Conservation (phyloP, 2,888 invertebrate genomes). For the Taphrorychus bicolor region DNA sequence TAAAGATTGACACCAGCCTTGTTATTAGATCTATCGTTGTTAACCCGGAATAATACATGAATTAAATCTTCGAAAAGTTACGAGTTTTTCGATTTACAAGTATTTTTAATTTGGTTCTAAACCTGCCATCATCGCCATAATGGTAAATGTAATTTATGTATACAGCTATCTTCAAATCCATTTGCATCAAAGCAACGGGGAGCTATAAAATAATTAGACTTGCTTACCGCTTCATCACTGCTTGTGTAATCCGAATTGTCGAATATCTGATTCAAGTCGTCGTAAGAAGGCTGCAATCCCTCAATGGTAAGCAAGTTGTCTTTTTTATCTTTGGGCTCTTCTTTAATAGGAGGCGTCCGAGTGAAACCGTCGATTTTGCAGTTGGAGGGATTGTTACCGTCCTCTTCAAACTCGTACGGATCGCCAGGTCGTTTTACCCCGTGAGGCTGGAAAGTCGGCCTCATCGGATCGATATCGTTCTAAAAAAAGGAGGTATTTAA, state of each 20-base stretch:
- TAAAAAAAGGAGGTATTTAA: no score
- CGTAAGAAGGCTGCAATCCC: constrained; percentile 86
- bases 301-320: constrained; percentile 85
- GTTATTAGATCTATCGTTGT: no score
- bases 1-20: no score
- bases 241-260: constrained; percentile 91
- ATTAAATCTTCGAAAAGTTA: no score
- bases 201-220: neutral
- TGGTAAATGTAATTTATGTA: neutral
- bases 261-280: constrained; percentile 94
- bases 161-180: neutral
- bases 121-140: no score
- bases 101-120: no score
- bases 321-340: constrained; percentile 59
- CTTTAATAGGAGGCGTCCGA: constrained; percentile 57
- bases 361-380: constrained; percentile 36
- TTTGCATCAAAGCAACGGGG: no score
- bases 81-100: no score
- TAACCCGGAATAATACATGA: no score
- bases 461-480: constrained; percentile 26
- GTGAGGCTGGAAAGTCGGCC: constrained; percentile 43
- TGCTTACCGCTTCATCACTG: constrained; percentile 82
- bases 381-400: constrained; percentile 62
- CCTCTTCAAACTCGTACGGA: constrained; percentile 78
- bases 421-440: constrained; percentile 63